Percentiles rank a stretch among this genome's conserved stretches.
These are phyloP conservation scores for Amblyopsis hoosieri DNA, from an alignment of 2,797 vertebrate species.

Conservation along the genomic window DNA sequence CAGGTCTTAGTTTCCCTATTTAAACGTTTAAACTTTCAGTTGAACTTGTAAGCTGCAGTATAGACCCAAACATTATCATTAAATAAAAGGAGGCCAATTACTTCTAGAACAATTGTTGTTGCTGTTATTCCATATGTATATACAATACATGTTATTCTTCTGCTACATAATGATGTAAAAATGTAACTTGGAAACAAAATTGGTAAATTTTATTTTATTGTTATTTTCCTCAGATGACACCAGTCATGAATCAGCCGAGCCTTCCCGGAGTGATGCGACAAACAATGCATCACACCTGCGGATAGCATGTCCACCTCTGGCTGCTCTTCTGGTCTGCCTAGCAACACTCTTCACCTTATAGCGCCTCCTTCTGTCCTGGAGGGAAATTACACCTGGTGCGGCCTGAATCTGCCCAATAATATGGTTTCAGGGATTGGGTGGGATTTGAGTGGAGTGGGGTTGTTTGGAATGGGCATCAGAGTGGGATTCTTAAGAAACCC, in stretches of 20 bases:
- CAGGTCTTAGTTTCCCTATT: conserved; percentile 27
- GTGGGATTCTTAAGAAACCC: conserved; percentile 83
- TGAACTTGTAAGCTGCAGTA: too few relatives aligned
- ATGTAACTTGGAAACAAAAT: background rate
- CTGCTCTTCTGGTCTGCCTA: conserved; percentile 86
- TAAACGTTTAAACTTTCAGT: too few relatives aligned
- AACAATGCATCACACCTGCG: conserved; percentile 83
- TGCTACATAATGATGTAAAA: background rate
- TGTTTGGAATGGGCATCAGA: conserved; percentile 64
- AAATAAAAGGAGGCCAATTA: too few relatives aligned
- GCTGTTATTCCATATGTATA: too few relatives aligned
- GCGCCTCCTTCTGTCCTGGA: conserved; percentile 84
- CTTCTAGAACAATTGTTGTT: too few relatives aligned
- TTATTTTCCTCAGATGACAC: conserved; percentile 86
- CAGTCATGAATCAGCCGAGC: conserved; percentile 96
- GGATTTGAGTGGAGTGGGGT: conserved; percentile 54
- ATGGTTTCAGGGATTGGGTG: conserved; percentile 52
- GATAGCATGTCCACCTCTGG: conserved; percentile 85
- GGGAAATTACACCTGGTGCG: conserved; percentile 87
- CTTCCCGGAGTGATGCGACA: conserved; percentile 91
- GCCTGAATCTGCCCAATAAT: conserved; percentile 80
- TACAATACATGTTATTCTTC: background rate
- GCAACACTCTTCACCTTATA: conserved; percentile 94
- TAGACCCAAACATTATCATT: too few relatives aligned
- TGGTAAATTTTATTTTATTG: conserved; percentile 7